Evolutionary conservation across 2,888 invertebrate species (phyloP), one percentile per base, ranked within the genome.

Genomic region (Lithophane socia): DNA sequence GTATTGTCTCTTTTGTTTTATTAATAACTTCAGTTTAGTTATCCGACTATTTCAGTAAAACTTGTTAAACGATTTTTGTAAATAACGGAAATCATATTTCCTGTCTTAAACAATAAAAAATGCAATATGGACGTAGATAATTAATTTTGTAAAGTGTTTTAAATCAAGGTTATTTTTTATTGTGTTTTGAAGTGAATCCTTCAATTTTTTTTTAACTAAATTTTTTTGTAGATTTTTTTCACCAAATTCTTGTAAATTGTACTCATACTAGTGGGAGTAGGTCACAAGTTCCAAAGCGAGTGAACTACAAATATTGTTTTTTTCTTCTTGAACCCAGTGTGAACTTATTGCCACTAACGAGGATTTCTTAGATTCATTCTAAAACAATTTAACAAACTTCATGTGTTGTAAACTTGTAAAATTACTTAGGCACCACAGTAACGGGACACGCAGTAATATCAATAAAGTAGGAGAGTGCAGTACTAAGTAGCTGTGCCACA

Each of bases 401-500:
- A 29, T 47, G 24, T 37, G 10, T 18, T n/a, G 29, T 10, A 44
- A 49, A 42, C 49, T 63, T 73, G 37, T 37, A 8, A 58, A 77
- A 73, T 70, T 54, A 49, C 70, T 49, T 16, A 74, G 29, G 12
- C 60, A 56, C 24, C 70, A 63, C 54, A 73, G 65, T 79, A 85
- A 84, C 75, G 78, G 84, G 44, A 74, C 58, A 9, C 7, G 47
- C n/a, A 75, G 70, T 72, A 84, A 76, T 84, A 75, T 76, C 69
- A 82, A 79, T 84, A 82, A 82, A 82, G 42, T 61, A 52, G 68
- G 60, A 65, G 29, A 68, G 44, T 67, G 37, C 54, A 80, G 73
- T 49, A 58, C 52, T 47, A n/a, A 64, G 58, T 42, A 61, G 54
- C n/a, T 49, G 64, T 49, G 54, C 9, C 60, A 71, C 60, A 52